Evolutionary conservation across 2,797 vertebrate genomes (phyloP), one percentile per base, ranked within the genome.

Genomic region (Bovichtus variegatus): DNA sequence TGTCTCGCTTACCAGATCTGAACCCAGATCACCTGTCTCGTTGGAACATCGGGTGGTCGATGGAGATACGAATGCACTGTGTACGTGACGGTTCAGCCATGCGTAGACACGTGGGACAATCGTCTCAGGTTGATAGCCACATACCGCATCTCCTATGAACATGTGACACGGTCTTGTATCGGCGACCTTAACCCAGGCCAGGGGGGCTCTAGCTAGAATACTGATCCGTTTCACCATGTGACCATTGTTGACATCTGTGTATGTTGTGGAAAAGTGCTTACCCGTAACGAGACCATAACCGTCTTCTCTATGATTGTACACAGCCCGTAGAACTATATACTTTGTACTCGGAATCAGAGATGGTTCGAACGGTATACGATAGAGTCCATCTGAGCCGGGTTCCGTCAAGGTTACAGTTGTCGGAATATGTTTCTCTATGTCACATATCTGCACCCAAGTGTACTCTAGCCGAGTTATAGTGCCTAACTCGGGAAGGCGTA

Each of bases 361-460:
- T 1, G 31, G 50, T 13, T 50, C 31, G 0, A 71, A 6, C 4
- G 68, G 68, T 27, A 71, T 41, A 2, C 57, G 68, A 29, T 71
- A 58, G 1, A 50, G 4, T 9, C 31, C 21, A 21, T 71, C 68
- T 9, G 7, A 9, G 2, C 54, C 54, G 1, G 66, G 40, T 0
- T 36, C 18, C 3, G 3, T 23, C 0, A 69, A n/a, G 8, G 40
- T 44, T 1, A 38, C 13, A 5, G 66, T 19, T 10, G 11, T 44
- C 5, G 50, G 43, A 23, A 71, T 15, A 29, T 43, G 13, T 40
- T 71, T 71, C 31, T 59, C 55, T 18, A 71, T 50, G 0, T 60
- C 68, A 1, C 59, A 60, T 27, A 60, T 25, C 25, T 58, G 55
- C 44, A 71, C 68, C 68, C 68, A 71, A 0, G 44, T 58, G 55